Evolutionary conservation across 2,113 vertebrate genomes (phyloP), one percentile per base, ranked within the genome.

Genomic region (Balaeniceps rex): DNA sequence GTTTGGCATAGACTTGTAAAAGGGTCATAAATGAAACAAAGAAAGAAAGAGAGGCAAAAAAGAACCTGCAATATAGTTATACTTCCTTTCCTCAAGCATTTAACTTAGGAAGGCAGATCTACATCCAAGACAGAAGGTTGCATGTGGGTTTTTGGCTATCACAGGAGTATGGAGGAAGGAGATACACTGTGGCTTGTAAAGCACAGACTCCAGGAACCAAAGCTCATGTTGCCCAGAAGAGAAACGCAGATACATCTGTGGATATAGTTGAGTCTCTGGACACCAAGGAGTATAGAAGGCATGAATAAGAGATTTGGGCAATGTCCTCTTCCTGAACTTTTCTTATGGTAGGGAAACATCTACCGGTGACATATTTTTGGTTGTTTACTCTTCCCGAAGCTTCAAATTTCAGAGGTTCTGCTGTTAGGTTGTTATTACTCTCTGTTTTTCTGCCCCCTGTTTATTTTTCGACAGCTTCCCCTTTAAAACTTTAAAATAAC

Each of bases 221-320:
- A 58, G 12, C 18, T 82, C 26, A 26, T 19, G 29, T 36, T 88
- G 46, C 18, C 26, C 24, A 4, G 6, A 36, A 54, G 14, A 66
- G 63, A 68, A 72, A 61, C 11, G 12, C 7, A 19, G 55, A 49
- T 10, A 22, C 42, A 61, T 25, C 26, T 42, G 40, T 9, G 36
- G 28, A 69, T 52, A 9, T 4, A 24, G 31, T 2, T 44, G 44
- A 34, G 36, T 17, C 6, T 34, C 66, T 57, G 70, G 28, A 38
- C 40, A 75, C 26, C 33, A n/a, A 9, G 1, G 33, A 46, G 18
- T 6, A 46, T 0, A 12, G 26, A 74, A 47, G 10, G 3, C 36
- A 47, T 14, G 5, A 71, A 5, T 1, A 47, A 25, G 24, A 68
- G 36, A 72, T 46, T 11, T 64, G 36, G n/a, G 40, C 4, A 68